Conservation (phyloP, 2,888 invertebrate genomes). For the Hirtodrosophila duncani region DNA sequence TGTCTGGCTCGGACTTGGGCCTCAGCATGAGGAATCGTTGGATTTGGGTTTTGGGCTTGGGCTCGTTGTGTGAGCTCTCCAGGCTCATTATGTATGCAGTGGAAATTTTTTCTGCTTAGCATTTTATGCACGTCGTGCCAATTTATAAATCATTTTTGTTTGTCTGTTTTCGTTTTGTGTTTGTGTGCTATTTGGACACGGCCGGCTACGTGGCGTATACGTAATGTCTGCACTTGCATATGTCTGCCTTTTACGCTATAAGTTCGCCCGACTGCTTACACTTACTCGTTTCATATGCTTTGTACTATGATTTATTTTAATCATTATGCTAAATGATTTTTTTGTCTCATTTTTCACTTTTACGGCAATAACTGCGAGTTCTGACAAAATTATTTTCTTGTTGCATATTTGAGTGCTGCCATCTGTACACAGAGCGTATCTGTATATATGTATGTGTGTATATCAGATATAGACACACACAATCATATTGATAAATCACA, state of each 20-base stretch:
- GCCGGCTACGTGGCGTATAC: conserved; percentile 58
- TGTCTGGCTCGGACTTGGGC: conserved; percentile 7
- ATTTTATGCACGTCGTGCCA: conserved; percentile 76
- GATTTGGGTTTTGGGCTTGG: conserved; percentile 6
- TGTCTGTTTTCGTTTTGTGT: conserved; percentile 62
- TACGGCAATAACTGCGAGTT: conserved; percentile 12
- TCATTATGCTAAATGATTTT: conserved; percentile 71
- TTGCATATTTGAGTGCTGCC: conserved; percentile 30
- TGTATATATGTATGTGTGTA: too few relatives aligned
- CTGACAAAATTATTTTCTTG: conserved; percentile 47
- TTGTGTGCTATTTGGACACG: conserved; percentile 46
- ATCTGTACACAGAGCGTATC: too few relatives aligned
- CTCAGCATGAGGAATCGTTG: too few relatives aligned
- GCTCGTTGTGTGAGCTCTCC: conserved; percentile 36
- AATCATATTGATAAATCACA: too few relatives aligned
- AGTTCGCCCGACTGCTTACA: not conserved
- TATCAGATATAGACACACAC: too few relatives aligned
- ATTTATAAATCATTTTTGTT: conserved; percentile 76
- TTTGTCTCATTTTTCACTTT: conserved; percentile 53
- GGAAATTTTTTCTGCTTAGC: conserved; percentile 64
- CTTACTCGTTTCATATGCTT: conserved; percentile 30
- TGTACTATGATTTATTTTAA: conserved; percentile 69
- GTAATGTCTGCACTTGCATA: conserved; percentile 44
- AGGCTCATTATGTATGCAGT: conserved; percentile 68
- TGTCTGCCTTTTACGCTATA: conserved; percentile 18